These are phyloP conservation scores for Dipodomys spectabilis DNA, from an alignment of 2,113 vertebrate genomes.

Conservation along the genomic window DNA sequence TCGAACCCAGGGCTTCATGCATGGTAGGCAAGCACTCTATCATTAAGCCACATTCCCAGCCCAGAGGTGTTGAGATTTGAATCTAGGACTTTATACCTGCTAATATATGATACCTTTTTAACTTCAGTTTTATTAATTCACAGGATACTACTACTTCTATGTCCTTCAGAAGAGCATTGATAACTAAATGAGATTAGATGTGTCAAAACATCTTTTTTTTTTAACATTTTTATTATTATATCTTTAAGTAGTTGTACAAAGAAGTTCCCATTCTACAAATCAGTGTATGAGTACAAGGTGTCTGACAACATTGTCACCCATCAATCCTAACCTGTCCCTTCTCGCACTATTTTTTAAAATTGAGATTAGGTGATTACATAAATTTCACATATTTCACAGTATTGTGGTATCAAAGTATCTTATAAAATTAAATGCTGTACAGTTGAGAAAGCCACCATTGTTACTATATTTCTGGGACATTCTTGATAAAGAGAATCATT, in stretches of 20 bases:
- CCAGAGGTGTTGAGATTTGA: not conserved
- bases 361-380: too few species aligned
- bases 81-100: not conserved
- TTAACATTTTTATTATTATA: too few species aligned
- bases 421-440: conserved; percentile 25
- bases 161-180: not conserved
- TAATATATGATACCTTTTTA: conserved; percentile 25
- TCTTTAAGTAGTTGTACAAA: too few species aligned
- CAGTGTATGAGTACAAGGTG: too few species aligned
- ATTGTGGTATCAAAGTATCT: conserved; percentile 17
- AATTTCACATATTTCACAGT: conserved; percentile 28
- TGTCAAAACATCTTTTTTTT: too few species aligned
- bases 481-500: conserved; percentile 29
- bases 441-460: conserved; percentile 33
- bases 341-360: too few species aligned
- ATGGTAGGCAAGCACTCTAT: too few species aligned
- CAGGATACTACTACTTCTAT: not conserved
- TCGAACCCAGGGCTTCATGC: too few species aligned
- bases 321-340: too few species aligned
- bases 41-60: not conserved
- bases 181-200: too few species aligned
- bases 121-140: conserved; percentile 2
- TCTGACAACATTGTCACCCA: too few species aligned
- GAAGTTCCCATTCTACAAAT: too few species aligned
- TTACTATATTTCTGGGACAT: conserved; percentile 8